Conservation (phyloP, 2,888 invertebrate genomes). For the Meiosimyza decipiens region DNA sequence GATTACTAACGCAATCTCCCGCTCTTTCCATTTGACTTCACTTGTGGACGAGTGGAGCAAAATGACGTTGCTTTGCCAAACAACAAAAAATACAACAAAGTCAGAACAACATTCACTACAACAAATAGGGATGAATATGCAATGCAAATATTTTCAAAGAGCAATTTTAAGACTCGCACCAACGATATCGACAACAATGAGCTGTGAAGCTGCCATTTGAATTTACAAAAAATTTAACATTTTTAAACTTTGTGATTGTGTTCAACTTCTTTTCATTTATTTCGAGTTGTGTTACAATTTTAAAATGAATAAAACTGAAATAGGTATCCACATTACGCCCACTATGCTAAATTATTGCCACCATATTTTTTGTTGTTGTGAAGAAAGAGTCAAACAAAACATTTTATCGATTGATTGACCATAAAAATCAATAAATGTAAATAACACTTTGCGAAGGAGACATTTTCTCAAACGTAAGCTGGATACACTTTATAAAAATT, state of each 20-base stretch:
- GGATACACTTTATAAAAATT: neutral
- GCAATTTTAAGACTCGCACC: neutral
- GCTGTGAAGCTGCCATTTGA: neutral
- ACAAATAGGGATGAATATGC: constrained; percentile 37
- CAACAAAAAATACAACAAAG: constrained; percentile 23
- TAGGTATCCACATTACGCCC: too few relatives aligned
- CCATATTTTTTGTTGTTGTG: neutral
- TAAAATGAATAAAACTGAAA: neutral
- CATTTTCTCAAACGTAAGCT: neutral
- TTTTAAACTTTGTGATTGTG: neutral
- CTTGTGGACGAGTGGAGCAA: neutral
- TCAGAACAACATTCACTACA: constrained; percentile 16
- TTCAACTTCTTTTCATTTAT: neutral
- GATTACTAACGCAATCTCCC: neutral
- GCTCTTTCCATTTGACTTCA: neutral
- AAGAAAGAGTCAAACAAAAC: constrained; percentile 1
- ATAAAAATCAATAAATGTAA: constrained; percentile 34
- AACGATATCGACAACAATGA: neutral
- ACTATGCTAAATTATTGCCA: too few relatives aligned
- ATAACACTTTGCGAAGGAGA: constrained; percentile 11
- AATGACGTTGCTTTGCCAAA: constrained; percentile 41
- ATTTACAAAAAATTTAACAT: neutral
- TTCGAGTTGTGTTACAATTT: neutral
- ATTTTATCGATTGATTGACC: constrained; percentile 31
- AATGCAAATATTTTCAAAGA: constrained; percentile 9